phyloP scores from a whole-genome alignment of 64 coral and sea anemone species.

The Platygyra sinensis region DNA sequence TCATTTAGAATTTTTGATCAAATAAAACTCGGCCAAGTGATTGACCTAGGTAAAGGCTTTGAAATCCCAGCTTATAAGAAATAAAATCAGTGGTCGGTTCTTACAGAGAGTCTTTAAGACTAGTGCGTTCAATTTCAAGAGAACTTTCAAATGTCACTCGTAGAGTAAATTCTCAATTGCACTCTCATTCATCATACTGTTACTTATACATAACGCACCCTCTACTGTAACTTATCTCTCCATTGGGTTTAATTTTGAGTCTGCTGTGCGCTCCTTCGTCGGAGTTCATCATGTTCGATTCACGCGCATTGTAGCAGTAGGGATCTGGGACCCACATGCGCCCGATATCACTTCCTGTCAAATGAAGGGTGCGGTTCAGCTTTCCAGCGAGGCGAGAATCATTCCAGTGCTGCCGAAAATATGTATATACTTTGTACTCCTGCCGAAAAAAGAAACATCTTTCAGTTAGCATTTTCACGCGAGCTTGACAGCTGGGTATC shows the following conservation, averaged over 20 bases:
- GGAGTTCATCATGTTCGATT: slow-evolving; percentile 51
- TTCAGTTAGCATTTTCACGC: background rate
- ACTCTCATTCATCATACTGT: background rate
- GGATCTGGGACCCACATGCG: slow-evolving; percentile 54
- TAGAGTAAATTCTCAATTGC: too few relatives aligned
- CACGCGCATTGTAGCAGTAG: slow-evolving; percentile 54
- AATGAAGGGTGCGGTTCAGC: slow-evolving; percentile 4
- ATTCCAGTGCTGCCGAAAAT: slow-evolving; percentile 50
- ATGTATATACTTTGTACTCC: slow-evolving; percentile 53
- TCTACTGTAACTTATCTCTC: slow-evolving; percentile 52
- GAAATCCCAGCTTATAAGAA: too few relatives aligned
- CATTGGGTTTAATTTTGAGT: slow-evolving; percentile 41
- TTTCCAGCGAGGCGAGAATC: slow-evolving; percentile 35
- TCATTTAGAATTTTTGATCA: too few relatives aligned
- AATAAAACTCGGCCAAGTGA: too few relatives aligned
- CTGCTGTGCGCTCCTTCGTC: slow-evolving; percentile 52
- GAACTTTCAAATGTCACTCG: too few relatives aligned
- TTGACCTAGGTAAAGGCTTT: too few relatives aligned
- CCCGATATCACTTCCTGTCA: slow-evolving; percentile 35
- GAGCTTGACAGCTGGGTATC: too few relatives aligned
- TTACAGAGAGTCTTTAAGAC: too few relatives aligned
- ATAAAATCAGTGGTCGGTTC: too few relatives aligned
- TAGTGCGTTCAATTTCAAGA: too few relatives aligned
- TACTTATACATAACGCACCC: slow-evolving; percentile 15
- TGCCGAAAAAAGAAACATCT: background rate